Evolutionary conservation across 2,113 vertebrate species (phyloP), one percentile per base, ranked within the genome.

Genomic region (Ictalurus furcatus): DNA sequence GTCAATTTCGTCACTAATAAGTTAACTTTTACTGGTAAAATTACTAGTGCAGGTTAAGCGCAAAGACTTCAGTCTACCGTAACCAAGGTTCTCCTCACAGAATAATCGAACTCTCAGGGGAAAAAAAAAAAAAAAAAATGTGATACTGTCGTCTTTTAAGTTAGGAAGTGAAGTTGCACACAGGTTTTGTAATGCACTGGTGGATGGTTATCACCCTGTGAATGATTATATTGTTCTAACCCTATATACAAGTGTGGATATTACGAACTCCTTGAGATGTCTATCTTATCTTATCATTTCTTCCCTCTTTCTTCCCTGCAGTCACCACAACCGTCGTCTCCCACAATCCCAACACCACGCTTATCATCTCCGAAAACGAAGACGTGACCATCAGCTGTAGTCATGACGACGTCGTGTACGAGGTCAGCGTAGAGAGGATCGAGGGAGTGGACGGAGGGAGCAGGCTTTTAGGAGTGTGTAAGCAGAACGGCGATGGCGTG

Each of bases 401-500:
- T 21, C 90, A 11, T 67, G 91, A 93, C 0, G 61, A 84, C 5
- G 90, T 90, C 0, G 73, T 95, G 12, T 90, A 95, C 58, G n/a
- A 86, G 78, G 93, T 93, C 2, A 93, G 83, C 0, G 90, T 97
- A 93, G 95, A 97, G 92, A 96, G 88, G 92, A 92, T 96, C 89
- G 92, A 90, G 1, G 19, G 79, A 4, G 94, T 94, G 93, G 65
- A 25, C 30, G 91, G 91, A 37, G 69, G 61, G 78, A 91, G 90
- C 3, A 94, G 94, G 84, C 92, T 91, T 2, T 52, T 97, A 19
- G 93, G 92, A 0, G 91, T 80, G 21, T 97, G 97, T 69, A 85
- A 34, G 28, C 61, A 92, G 88, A 79, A 86, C 37, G 1, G 91
- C 90, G 71, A 90, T 0, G 92, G 37, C 40, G 90, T 91, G 8